Base-by-base conservation (phyloP, 2,113 vertebrate genomes). In the Myotis davidii region DNA sequence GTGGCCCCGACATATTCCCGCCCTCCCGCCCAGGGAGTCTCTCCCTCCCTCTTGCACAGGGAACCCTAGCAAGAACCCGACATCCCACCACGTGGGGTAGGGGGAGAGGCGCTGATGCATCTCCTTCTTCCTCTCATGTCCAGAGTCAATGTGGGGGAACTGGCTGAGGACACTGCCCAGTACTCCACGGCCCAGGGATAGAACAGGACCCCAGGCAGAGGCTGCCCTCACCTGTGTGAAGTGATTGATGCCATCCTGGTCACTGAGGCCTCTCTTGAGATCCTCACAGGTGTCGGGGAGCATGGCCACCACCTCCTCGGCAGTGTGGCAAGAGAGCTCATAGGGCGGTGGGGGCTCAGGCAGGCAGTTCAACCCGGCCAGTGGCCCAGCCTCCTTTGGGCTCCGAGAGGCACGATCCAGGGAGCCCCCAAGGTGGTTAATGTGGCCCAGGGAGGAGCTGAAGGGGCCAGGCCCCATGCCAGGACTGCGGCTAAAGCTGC, bases 391-490 rank as follows among this genome's bases (percentile, higher is more conserved):
- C 85, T 99, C 99, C 90, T 98, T 99, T 27, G 97, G 97, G 54
- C 92, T 97, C 56, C 98, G 95, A 10, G 99, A 98, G 9, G 98
- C 98, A 77, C 99, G 98, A 90, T 99, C 99, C 98, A 99, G 97
- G 34, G 99, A 99, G 83, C 99, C 99, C 21, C 99, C 99, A 0
- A 99, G 99, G 96, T 99, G 99, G 97, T 99, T 99, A 96, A 99
- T 99, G 97, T 99, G 99, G 94, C 99, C 99, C 98, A 99, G 98
- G 9, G 99, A 99, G 88, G 99, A 99, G 1, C 99, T 99, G 98
- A 99, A 99, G 95, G 99, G 98, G 94, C 98, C 95, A 59, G 99
- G 98, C 64, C 99, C 98, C 21, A 99, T 99, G 74, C 99, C 98
- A 95, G 99, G 99, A 14, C 99, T 99, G 27, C 98, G 98, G 69